Conservation (phyloP, 2,797 vertebrate species). For the Halcyon leucocephala region DNA sequence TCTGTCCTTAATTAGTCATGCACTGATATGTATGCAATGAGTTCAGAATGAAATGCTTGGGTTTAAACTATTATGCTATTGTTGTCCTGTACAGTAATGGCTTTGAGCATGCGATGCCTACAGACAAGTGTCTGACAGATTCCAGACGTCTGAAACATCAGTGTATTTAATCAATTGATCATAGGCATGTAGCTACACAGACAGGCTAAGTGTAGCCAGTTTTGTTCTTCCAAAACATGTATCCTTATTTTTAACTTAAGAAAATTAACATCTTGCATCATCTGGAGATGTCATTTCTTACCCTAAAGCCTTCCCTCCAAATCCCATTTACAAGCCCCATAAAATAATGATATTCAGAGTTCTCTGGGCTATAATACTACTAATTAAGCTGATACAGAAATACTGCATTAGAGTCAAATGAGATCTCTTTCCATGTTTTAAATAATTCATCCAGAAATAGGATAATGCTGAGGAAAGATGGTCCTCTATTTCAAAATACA, state of each 20-base stretch:
- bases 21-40: background rate
- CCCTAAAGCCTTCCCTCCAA: rapidly evolving
- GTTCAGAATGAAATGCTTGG: constrained; percentile 51
- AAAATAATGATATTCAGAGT: background rate
- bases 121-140: constrained; percentile 56
- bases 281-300: background rate
- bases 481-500: background rate
- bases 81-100: constrained; percentile 56
- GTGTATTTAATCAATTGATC: constrained; percentile 76
- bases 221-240: constrained; percentile 15
- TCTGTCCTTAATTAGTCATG: constrained; percentile 49
- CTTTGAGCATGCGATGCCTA: constrained; percentile 14
- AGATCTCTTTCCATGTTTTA: background rate
- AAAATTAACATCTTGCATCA: constrained; percentile 33
- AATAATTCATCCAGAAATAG: background rate
- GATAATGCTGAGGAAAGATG: background rate
- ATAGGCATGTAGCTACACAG: constrained; percentile 46
- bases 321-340: background rate
- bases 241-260: constrained; percentile 41
- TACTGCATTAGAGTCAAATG: background rate
- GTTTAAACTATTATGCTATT: constrained; percentile 65
- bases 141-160: constrained; percentile 65
- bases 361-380: background rate
- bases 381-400: background rate
- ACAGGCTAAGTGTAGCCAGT: background rate